phyloP scores from a whole-genome alignment of 2,797 vertebrate species.

The Poeciliopsis presidionis region DNA sequence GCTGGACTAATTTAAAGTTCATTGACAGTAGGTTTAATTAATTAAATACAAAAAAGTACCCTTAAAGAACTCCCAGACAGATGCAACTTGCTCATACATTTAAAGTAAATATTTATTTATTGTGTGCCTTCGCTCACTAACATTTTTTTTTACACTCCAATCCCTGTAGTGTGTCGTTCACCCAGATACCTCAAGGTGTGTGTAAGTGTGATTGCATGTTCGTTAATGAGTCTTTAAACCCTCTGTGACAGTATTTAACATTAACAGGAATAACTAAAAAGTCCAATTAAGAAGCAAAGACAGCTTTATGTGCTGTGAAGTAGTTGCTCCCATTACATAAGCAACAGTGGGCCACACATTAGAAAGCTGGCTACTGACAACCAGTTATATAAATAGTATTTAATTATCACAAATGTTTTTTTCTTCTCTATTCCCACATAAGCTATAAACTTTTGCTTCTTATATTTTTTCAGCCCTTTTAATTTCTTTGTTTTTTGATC shows the following conservation, averaged over 20 bases:
- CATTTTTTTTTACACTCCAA: conserved; percentile 23
- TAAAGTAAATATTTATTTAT: conserved; percentile 75
- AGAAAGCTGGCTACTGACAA: conserved; percentile 16
- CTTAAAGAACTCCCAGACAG: conserved; percentile 72
- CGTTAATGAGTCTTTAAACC: conserved; percentile 80
- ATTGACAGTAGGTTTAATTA: conserved; percentile 87
- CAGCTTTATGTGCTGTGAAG: conserved; percentile 57
- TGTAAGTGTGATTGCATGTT: conserved; percentile 43
- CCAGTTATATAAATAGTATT: neutral
- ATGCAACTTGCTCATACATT: conserved; percentile 69
- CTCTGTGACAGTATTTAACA: conserved; percentile 81
- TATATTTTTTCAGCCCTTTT: neutral
- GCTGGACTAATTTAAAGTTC: conserved; percentile 96
- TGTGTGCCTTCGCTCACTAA: conserved; percentile 38
- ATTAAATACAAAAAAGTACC: conserved; percentile 84
- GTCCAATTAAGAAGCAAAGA: conserved; percentile 72
- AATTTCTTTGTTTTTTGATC: neutral
- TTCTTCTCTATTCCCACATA: neutral
- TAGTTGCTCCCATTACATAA: conserved; percentile 40
- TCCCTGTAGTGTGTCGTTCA: conserved; percentile 40
- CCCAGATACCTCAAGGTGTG: conserved; percentile 62
- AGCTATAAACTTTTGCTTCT: neutral
- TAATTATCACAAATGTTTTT: neutral
- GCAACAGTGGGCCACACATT: conserved; percentile 16
- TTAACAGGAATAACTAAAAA: conserved; percentile 82